phyloP scores from a whole-genome alignment of 2,888 invertebrate species.

The Lamellibrachia columna region DNA sequence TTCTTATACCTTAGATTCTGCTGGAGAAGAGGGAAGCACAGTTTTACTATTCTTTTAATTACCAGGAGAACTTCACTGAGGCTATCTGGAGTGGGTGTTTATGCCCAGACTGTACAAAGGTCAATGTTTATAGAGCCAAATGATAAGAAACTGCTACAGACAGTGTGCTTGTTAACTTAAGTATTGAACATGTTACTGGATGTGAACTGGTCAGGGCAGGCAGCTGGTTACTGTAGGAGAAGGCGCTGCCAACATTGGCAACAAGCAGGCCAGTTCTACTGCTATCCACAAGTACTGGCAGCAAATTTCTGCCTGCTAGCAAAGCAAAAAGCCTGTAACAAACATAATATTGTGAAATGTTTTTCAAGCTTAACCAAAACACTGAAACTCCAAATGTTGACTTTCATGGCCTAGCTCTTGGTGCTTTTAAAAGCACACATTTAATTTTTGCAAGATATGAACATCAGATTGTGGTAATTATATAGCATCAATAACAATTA shows the following conservation, averaged over 20 bases:
- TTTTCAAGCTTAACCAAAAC: too few relatives aligned
- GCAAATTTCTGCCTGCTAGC: too few relatives aligned
- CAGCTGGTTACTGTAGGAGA: neutral
- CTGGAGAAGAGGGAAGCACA: neutral
- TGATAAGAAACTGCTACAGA: neutral
- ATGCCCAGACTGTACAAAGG: neutral
- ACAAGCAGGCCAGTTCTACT: neutral
- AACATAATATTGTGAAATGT: too few relatives aligned
- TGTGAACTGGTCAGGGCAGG: neutral
- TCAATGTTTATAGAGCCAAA: conserved; percentile 5
- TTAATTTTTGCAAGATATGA: too few relatives aligned
- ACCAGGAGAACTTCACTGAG: neutral
- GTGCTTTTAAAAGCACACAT: too few relatives aligned
- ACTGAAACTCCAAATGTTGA: too few relatives aligned
- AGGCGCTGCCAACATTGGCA: neutral
- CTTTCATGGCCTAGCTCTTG: too few relatives aligned
- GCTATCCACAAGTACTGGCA: too few relatives aligned
- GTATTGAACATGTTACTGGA: neutral
- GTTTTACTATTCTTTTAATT: neutral
- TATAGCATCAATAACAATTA: too few relatives aligned
- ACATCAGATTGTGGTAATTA: too few relatives aligned
- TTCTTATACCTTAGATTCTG: neutral
- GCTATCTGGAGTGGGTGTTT: neutral
- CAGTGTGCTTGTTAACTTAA: neutral
- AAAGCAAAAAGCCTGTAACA: too few relatives aligned